Conservation (phyloP, 2,888 invertebrate species). For the Electrophaes corylata region DNA sequence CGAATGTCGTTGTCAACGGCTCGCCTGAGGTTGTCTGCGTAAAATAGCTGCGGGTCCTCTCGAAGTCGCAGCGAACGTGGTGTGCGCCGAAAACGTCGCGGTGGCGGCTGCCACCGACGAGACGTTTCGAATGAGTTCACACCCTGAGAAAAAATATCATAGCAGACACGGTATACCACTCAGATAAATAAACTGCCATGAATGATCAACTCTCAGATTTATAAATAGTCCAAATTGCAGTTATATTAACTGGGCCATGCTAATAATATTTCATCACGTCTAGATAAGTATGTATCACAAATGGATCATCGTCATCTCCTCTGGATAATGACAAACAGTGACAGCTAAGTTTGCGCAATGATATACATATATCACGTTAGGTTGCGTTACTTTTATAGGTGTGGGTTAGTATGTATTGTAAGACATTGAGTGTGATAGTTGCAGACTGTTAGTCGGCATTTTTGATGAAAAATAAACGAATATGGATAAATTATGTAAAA, state of each 20-base stretch:
- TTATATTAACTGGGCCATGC: no score
- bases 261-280: no score
- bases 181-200: no score
- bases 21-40: slow-evolving; percentile 84
- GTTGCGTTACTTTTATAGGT: no score
- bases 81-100: slow-evolving; percentile 58
- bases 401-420: no score
- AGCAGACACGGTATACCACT: neutral
- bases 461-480: slow-evolving; percentile 41
- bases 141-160: slow-evolving; percentile 50
- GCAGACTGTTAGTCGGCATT: slow-evolving; percentile 29
- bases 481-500: slow-evolving; percentile 47
- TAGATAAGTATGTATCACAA: no score
- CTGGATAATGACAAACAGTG: no score
- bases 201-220: no score
- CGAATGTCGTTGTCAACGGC: slow-evolving; percentile 89
- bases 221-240: no score
- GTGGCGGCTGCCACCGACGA: slow-evolving; percentile 63
- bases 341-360: no score
- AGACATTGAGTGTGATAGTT: neutral
- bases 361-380: no score
- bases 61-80: slow-evolving; percentile 83
- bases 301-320: no score
- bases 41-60: slow-evolving; percentile 88
- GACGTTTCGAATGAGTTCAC: slow-evolving; percentile 58